phyloP scores from a whole-genome alignment of 2,888 invertebrate species.

The Deroplatys truncata region DNA sequence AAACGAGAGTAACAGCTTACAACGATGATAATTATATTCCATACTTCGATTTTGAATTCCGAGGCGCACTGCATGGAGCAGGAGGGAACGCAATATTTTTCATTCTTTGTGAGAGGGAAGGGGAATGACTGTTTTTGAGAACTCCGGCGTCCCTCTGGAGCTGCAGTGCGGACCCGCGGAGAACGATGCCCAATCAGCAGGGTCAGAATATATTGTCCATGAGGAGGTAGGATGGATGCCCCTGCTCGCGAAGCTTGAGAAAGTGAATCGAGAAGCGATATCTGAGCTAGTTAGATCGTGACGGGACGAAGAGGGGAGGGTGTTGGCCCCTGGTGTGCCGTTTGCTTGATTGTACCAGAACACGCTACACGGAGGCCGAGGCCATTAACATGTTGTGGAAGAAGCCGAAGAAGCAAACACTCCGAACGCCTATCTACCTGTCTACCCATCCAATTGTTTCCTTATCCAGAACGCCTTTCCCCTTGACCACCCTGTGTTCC shows the following conservation, averaged over 20 bases:
- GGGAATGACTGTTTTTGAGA: no score
- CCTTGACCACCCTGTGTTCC: background rate
- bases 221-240: background rate
- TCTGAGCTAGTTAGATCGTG: background rate
- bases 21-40: no score
- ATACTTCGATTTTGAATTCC: no score
- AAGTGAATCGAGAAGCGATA: background rate
- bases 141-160: background rate
- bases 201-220: background rate
- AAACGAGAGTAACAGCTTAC: no score
- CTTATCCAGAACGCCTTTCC: background rate
- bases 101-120: no score
- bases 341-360: background rate
- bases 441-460: background rate
- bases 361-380: background rate
- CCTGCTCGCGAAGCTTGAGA: background rate
- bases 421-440: background rate
- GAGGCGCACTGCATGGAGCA: no score
- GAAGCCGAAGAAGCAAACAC: background rate
- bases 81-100: no score
- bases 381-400: conserved; percentile 14
- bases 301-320: background rate
- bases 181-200: background rate
- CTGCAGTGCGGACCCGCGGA: background rate
- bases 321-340: background rate